phyloP scores from a whole-genome alignment of 30 jellyfish, hydroid and myxozoan species.

The Catostylus mosaicus region DNA sequence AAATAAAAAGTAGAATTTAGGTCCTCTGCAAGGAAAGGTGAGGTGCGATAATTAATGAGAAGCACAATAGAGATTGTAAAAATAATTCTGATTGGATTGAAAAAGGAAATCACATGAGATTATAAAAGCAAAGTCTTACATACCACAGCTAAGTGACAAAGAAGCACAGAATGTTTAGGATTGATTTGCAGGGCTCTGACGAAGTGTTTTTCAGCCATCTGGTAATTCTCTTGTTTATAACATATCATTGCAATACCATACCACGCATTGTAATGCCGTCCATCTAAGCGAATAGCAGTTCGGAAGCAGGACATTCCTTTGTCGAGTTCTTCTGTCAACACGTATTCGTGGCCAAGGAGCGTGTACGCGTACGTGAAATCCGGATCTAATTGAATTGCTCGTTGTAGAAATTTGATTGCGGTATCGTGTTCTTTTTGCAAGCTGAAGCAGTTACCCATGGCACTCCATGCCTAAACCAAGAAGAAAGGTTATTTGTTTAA shows the following conservation, averaged over 20 bases:
- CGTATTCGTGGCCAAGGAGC: conserved; percentile 97
- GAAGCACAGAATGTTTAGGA: conserved; percentile 89
- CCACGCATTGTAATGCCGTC: conserved; percentile 99
- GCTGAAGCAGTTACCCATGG: conserved; percentile 99
- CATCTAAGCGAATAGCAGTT: conserved; percentile 81
- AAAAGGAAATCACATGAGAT: background rate
- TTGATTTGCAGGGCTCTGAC: conserved; percentile 89
- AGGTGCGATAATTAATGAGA: background rate
- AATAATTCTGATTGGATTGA: too few species aligned
- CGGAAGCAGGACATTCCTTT: conserved; percentile 95
- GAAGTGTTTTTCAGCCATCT: conserved; percentile 87
- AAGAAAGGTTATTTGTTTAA: background rate
- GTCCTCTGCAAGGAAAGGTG: background rate
- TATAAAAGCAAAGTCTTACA: too few species aligned
- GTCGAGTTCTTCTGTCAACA: conserved; percentile 88
- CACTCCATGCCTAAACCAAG: conserved; percentile 94
- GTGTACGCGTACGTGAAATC: conserved; percentile 96
- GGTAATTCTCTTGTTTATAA: conserved; percentile 94
- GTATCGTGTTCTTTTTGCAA: conserved; percentile 93
- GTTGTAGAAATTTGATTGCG: conserved; percentile 77
- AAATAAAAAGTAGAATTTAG: background rate
- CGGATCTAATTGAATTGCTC: conserved; percentile 95
- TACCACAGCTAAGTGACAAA: conserved; percentile 98
- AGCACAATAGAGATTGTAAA: too few species aligned
- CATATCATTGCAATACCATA: conserved; percentile 98